phyloP scores from a whole-genome alignment of 2,797 vertebrate genomes.

The Gymnocypris eckloni region DNA sequence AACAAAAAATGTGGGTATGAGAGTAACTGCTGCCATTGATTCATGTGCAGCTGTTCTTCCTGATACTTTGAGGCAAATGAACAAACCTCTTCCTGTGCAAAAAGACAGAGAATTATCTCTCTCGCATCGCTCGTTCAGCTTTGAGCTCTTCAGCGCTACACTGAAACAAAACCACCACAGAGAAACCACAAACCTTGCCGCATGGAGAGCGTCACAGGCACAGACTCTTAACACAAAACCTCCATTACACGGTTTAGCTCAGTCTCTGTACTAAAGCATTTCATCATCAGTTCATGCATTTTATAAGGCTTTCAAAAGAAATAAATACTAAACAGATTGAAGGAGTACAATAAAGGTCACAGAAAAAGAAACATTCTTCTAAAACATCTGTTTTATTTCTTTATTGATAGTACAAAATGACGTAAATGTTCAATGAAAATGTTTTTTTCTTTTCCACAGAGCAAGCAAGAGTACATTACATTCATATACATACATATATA shows the following conservation, averaged over 20 bases:
- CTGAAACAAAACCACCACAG: constrained; percentile 82
- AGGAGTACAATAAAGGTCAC: neutral
- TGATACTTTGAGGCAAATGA: constrained; percentile 52
- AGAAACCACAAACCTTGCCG: constrained; percentile 75
- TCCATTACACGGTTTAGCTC: constrained; percentile 16
- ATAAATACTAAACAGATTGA: neutral
- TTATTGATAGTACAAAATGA: neutral
- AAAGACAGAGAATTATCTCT: constrained; percentile 67
- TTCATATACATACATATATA: neutral
- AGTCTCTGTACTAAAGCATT: neutral
- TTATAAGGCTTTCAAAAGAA: neutral
- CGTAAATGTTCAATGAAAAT: neutral
- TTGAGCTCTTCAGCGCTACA: constrained; percentile 72
- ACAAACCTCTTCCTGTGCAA: constrained; percentile 74
- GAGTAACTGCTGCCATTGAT: neutral
- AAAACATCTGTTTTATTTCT: neutral
- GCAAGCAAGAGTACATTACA: neutral
- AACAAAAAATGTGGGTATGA: neutral
- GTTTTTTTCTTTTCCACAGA: neutral
- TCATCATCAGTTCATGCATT: neutral
- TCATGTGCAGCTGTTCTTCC: constrained; percentile 58
- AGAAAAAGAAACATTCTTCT: neutral
- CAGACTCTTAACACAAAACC: constrained; percentile 28
- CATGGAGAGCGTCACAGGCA: constrained; percentile 67
- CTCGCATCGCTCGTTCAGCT: constrained; percentile 65